Evolutionary conservation across 2,113 vertebrate genomes (phyloP).

Genomic region (Speoplatyrhinus poulsoni): DNA sequence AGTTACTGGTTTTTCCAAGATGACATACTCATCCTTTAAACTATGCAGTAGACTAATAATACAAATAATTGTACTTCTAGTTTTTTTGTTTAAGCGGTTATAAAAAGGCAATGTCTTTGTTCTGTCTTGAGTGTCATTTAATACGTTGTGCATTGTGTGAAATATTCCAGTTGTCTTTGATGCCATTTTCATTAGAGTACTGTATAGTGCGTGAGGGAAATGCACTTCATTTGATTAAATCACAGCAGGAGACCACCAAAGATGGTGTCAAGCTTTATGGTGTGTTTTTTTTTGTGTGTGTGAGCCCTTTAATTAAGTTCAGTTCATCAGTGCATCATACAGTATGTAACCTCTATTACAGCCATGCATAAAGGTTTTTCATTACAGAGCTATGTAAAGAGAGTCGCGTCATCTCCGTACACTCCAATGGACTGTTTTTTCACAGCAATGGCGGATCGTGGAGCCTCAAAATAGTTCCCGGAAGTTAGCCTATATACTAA

Average conservation of each 20-base stretch:
- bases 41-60: not conserved
- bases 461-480: no score
- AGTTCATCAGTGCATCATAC: not conserved
- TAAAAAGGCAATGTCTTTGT: not conserved
- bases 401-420: no score
- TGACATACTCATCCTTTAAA: no score
- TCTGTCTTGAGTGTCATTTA: not conserved
- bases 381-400: not conserved
- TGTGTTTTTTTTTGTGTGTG: not conserved
- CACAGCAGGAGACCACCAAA: not conserved
- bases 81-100: not conserved
- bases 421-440: no score
- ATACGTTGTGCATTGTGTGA: not conserved
- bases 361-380: not conserved
- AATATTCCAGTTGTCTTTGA: not conserved
- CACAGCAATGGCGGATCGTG: no score
- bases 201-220: not conserved
- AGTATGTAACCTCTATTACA: constrained; percentile 4
- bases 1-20: no score
- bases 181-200: not conserved
- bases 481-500: no score
- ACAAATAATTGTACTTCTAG: not conserved
- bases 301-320: not conserved
- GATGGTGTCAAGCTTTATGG: not conserved
- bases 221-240: constrained; percentile 13